A percentile compares a stretch with the other conserved stretches of the same genome.
These are phyloP conservation scores for Phaethon lepturus DNA, from an alignment of 2,113 vertebrate genomes.

Conservation along the genomic window DNA sequence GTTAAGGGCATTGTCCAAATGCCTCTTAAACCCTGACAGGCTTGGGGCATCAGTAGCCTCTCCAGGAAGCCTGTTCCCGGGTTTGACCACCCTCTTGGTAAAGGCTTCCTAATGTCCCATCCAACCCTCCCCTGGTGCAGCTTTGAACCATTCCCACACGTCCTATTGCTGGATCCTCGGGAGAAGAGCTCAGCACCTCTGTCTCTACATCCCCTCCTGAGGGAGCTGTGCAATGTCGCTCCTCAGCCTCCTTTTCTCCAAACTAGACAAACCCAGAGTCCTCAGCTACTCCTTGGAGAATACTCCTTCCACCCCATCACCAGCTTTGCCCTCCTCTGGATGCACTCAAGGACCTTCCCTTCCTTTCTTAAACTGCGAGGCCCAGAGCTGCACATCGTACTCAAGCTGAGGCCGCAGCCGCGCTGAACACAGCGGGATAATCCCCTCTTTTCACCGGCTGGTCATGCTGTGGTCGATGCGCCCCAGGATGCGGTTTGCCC, in stretches of 20 bases:
- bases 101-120: neutral
- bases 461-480: too few relatives aligned
- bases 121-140: too few relatives aligned
- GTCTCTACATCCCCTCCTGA: neutral
- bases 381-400: too few relatives aligned
- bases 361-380: too few relatives aligned
- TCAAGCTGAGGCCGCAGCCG: too few relatives aligned
- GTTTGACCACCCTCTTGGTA: rapidly evolving
- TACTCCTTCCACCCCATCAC: too few relatives aligned
- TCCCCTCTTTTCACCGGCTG: too few relatives aligned
- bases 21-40: neutral
- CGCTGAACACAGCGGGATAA: too few relatives aligned
- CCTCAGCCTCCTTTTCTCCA: neutral
- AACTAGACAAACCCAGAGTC: neutral
- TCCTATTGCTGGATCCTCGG: neutral
- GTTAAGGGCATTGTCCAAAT: neutral
- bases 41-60: neutral
- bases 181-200: too few relatives aligned
- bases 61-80: neutral
- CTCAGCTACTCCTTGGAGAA: neutral
- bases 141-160: neutral
- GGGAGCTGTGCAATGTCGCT: neutral
- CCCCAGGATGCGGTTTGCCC: too few relatives aligned
- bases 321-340: too few relatives aligned
- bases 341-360: too few relatives aligned